These are phyloP conservation scores for Mythimna ferrago DNA, from an alignment of 2,888 invertebrate species.

Conservation along the genomic window DNA sequence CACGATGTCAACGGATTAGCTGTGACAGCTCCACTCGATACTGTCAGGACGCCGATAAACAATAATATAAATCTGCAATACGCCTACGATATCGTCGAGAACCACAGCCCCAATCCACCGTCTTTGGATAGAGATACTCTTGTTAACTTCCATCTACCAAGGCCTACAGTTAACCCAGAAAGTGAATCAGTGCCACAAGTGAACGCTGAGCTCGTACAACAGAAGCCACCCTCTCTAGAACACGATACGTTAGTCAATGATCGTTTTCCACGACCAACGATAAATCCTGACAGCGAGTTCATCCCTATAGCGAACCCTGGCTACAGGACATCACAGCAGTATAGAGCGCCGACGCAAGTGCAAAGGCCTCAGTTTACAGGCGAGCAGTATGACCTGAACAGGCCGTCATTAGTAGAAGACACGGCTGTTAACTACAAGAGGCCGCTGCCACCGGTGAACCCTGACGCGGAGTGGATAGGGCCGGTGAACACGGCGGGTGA, in stretches of 20 bases:
- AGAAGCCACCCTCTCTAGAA: constrained; percentile 87
- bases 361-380: constrained; percentile 81
- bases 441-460: constrained; percentile 90
- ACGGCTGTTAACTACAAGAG: constrained; percentile 91
- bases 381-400: constrained; percentile 85
- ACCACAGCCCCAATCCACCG: constrained; percentile 80
- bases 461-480: constrained; percentile 91
- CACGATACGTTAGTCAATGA: constrained; percentile 94
- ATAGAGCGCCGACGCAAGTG: constrained; percentile 77
- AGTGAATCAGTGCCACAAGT: constrained; percentile 89
- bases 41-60: constrained; percentile 86
- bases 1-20: constrained; percentile 86
- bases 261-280: constrained; percentile 92
- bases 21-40: constrained; percentile 86
- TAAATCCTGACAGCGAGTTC: constrained; percentile 93
- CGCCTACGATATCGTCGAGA: constrained; percentile 85
- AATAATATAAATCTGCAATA: constrained; percentile 90
- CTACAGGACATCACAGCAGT: constrained; percentile 80
- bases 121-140: constrained; percentile 92
- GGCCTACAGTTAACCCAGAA: constrained; percentile 93
- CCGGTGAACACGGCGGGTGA: constrained; percentile 86
- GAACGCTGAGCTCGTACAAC: constrained; percentile 78
- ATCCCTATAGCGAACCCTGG: constrained; percentile 87
- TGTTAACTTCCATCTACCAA: constrained; percentile 93
- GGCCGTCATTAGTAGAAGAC: constrained; percentile 85